These are phyloP conservation scores for Ennomos erosarius DNA, from an alignment of 2,888 invertebrate species.

Conservation along the genomic window DNA sequence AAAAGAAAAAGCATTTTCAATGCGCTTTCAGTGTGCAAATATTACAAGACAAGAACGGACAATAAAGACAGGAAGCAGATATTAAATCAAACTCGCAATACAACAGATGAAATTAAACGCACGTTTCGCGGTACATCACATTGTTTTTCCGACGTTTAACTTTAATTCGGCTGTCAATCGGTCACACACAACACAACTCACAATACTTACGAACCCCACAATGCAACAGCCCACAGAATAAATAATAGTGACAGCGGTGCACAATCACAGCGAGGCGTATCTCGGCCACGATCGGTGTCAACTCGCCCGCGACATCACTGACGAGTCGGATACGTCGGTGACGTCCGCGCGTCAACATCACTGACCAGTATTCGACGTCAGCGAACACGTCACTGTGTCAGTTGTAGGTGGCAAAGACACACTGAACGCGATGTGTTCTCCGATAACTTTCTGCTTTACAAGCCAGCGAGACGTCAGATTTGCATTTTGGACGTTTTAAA, in stretches of 20 bases:
- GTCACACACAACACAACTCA: slow-evolving; percentile 55
- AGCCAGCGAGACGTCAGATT: slow-evolving; percentile 64
- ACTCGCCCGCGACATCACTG: slow-evolving; percentile 45
- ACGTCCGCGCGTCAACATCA: slow-evolving; percentile 46
- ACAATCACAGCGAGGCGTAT: slow-evolving; percentile 66
- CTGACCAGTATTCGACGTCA: slow-evolving; percentile 46
- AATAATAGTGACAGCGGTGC: slow-evolving; percentile 25
- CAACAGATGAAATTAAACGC: slow-evolving; percentile 31
- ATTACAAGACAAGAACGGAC: slow-evolving; percentile 30
- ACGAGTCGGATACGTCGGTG: slow-evolving; percentile 43
- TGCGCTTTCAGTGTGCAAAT: slow-evolving; percentile 11
- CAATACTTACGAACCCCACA: slow-evolving; percentile 18
- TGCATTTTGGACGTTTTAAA: slow-evolving; percentile 66
- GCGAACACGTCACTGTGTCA: slow-evolving; percentile 30
- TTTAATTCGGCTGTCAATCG: slow-evolving; percentile 62
- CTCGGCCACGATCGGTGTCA: slow-evolving; percentile 73
- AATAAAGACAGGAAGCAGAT: slow-evolving; percentile 33
- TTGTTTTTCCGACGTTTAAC: slow-evolving; percentile 38
- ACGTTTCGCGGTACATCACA: slow-evolving; percentile 18
- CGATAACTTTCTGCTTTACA: slow-evolving; percentile 70
- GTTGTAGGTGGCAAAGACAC: slow-evolving; percentile 50
- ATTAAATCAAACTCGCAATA: slow-evolving; percentile 34
- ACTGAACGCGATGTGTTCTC: slow-evolving; percentile 54
- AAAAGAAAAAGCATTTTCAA: slow-evolving; percentile 10
- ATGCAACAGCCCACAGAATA: slow-evolving; percentile 3